Conservation (phyloP, 1,140 invertebrate species). For the Drosophila pseudoananassae region DNA sequence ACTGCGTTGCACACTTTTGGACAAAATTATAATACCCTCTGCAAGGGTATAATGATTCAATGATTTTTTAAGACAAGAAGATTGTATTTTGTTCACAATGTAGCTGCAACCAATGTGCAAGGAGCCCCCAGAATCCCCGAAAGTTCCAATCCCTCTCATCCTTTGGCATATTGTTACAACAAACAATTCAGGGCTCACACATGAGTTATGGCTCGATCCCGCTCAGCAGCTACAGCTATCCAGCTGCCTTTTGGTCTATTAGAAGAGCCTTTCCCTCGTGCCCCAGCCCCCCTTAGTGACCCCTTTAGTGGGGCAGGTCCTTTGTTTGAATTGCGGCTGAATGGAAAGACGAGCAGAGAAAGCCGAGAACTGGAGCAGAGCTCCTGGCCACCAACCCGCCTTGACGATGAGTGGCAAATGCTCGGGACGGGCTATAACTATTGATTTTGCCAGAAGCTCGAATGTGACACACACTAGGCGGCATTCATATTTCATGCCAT, state of each 20-base stretch:
- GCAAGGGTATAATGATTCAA: too few species aligned
- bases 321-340: constrained; percentile 67
- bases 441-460: constrained; percentile 60
- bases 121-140: not conserved
- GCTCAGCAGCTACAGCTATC: constrained; percentile 14
- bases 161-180: constrained; percentile 68
- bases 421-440: constrained; percentile 61
- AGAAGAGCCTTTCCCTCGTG: constrained; percentile 28
- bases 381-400: constrained; percentile 19
- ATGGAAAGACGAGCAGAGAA: constrained; percentile 24
- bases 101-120: not conserved
- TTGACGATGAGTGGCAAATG: constrained; percentile 54
- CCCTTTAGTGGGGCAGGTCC: constrained; percentile 47
- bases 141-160: constrained; percentile 19
- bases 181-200: constrained; percentile 67
- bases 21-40: too few species aligned
- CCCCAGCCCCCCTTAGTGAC: constrained; percentile 3
- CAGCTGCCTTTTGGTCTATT: constrained; percentile 61
- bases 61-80: not conserved
- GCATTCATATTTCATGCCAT: constrained; percentile 71
- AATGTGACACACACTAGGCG: constrained; percentile 28
- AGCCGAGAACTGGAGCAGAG: constrained; percentile 48
- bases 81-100: not conserved
- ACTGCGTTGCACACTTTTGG: too few species aligned
- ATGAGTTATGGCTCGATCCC: constrained; percentile 65